These are phyloP conservation scores for Hemibagrus wyckioides DNA, from an alignment of 2,113 vertebrate genomes.

Conservation along the genomic window DNA sequence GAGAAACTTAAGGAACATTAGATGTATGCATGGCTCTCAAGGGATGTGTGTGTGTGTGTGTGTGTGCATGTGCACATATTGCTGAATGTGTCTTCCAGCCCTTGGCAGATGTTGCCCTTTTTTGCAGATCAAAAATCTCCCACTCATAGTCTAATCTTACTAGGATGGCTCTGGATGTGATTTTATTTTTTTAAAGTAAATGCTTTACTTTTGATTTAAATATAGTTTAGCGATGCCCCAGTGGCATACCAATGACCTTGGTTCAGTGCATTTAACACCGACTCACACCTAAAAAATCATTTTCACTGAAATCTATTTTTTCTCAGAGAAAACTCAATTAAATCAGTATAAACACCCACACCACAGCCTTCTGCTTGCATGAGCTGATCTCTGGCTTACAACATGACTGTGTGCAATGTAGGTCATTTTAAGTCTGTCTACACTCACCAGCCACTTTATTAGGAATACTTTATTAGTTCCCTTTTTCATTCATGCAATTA, in stretches of 20 bases:
- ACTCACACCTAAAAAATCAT: background rate
- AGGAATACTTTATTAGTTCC: background rate
- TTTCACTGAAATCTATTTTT: background rate
- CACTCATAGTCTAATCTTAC: background rate
- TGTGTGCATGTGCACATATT: background rate
- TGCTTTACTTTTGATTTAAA: background rate
- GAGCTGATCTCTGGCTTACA: background rate
- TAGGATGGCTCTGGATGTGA: background rate
- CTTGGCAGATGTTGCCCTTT: slow-evolving; percentile 19
- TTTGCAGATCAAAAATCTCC: background rate
- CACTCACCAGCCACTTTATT: background rate
- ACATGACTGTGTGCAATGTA: background rate
- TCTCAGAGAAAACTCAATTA: background rate
- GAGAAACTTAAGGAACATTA: slow-evolving; percentile 4
- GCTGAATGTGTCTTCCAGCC: background rate
- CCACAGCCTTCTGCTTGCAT: background rate
- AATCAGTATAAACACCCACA: background rate
- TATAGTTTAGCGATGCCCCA: too few species aligned
- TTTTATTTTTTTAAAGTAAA: background rate
- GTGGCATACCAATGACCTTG: background rate
- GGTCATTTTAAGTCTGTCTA: background rate
- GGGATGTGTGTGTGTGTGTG: background rate
- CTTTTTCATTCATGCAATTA: background rate
- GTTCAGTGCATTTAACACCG: background rate
- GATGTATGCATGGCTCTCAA: background rate